Conservation (phyloP, 2,797 vertebrate genomes). For the Enteromius anoplus region DNA sequence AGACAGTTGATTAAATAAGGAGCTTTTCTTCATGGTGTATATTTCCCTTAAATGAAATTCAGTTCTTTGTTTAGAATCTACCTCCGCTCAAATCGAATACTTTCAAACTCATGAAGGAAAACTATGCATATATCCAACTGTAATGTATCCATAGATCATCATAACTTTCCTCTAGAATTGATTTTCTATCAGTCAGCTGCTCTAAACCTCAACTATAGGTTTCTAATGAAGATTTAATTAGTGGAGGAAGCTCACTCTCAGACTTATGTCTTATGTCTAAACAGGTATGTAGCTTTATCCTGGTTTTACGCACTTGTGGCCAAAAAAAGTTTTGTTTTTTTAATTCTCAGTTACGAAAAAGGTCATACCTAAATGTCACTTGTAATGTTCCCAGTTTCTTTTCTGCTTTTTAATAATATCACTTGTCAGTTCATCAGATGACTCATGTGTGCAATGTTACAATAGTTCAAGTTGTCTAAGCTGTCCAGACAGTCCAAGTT, state of each 20-base stretch:
- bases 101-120: background rate
- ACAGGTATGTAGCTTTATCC: background rate
- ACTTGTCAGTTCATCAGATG: background rate
- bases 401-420: conserved; percentile 16
- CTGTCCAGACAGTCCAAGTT: background rate
- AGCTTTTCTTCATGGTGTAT: conserved; percentile 23
- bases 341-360: background rate
- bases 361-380: background rate
- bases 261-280: background rate
- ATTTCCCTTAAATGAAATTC: conserved; percentile 6
- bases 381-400: background rate
- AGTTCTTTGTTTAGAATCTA: conserved; percentile 28
- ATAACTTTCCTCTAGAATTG: background rate
- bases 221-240: background rate
- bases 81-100: background rate
- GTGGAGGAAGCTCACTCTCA: background rate
- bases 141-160: conserved; percentile 1
- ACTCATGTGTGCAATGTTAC: background rate
- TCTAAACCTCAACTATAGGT: background rate
- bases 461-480: background rate
- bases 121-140: background rate
- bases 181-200: background rate
- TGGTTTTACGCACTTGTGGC: conserved; percentile 1
- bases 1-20: conserved; percentile 31
- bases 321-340: background rate